Base-by-base conservation (phyloP, 2,113 vertebrate genomes). In the Lasiurus cinereus region DNA sequence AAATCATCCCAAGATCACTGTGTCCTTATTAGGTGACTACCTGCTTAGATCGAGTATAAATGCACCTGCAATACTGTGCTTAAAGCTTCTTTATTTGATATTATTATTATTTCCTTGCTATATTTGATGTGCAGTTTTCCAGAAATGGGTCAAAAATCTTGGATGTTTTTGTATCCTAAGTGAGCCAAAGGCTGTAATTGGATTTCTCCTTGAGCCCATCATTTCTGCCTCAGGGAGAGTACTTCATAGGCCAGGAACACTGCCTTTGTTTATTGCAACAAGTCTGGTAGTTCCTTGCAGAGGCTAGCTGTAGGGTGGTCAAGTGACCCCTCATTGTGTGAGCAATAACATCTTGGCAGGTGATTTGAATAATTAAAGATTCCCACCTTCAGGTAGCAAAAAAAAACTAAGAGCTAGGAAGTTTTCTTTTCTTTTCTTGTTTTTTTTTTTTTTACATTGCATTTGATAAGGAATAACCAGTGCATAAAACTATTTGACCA, bases 361-460 rank as follows among this genome's bases (percentile, higher is more conserved):
- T 80, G 54, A 31, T 66, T 36, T 82, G 56, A 82, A 62, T 91
- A 74, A 59, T 43, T 91, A 67, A 74, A 82, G 50, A 87, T n/a
- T 76, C 36, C 31, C 14, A 48, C 69, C 36, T 76, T 74, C 76
- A 76, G 89, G 39, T 29, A 46, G 83, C 74, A 76, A 80, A 74
- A 39, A 39, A 39, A 80, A 86, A 78, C 43, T 73, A 54, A 24
- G 36, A 86, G 31, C 48, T 59, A 56, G 67, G 13, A 82, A 83
- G n/a, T 56, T 56, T 21, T 56, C 19, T 16, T 19, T 54, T n/a
- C n/a, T 5, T 39, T 39, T 39, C 39, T 19, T n/a, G n/a, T n/a
- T 21, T 54, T 19, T 56, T 22, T 50, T 27, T 46, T 14, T 46
- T 83, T 31, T 15, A 29, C 62, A 70, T 67, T 18, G 39, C 21